Evolutionary conservation across 2,888 invertebrate species (phyloP).

Genomic region (Tetranychus piercei): DNA sequence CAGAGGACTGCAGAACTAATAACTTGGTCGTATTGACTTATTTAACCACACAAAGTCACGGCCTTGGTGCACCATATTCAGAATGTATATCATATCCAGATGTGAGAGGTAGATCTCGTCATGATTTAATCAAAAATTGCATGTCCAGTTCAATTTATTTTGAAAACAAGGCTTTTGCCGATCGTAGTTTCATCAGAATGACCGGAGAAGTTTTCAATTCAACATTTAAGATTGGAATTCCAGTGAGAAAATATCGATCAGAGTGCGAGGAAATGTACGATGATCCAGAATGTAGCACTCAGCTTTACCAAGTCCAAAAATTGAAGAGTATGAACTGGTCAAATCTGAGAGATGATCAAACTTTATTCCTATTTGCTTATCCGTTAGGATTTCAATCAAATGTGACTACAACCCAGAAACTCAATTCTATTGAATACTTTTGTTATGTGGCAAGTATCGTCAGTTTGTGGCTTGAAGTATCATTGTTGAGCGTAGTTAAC

Average conservation of each 20-base stretch:
- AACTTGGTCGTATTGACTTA: background rate
- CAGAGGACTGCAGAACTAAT: background rate
- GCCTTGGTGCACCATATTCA: background rate
- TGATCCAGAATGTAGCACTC: background rate
- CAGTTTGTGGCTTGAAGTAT: conserved; percentile 5
- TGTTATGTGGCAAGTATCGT: conserved; percentile 6
- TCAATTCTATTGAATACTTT: conserved; percentile 3
- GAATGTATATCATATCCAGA: background rate
- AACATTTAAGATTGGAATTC: background rate
- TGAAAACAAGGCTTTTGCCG: background rate
- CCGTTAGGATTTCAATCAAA: background rate
- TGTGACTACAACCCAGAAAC: background rate
- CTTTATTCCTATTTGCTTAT: background rate
- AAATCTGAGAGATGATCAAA: background rate
- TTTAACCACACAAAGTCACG: background rate
- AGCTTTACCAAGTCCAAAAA: background rate
- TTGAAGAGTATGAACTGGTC: background rate
- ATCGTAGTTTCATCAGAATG: background rate
- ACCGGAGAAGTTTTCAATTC: background rate
- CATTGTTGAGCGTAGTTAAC: background rate
- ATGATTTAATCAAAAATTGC: background rate
- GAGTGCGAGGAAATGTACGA: background rate
- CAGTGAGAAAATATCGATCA: background rate
- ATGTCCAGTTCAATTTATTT: background rate
- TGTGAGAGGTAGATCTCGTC: background rate